These are phyloP conservation scores for Anarrhichthys ocellatus DNA, from an alignment of 2,113 vertebrate genomes.

Conservation along the genomic window DNA sequence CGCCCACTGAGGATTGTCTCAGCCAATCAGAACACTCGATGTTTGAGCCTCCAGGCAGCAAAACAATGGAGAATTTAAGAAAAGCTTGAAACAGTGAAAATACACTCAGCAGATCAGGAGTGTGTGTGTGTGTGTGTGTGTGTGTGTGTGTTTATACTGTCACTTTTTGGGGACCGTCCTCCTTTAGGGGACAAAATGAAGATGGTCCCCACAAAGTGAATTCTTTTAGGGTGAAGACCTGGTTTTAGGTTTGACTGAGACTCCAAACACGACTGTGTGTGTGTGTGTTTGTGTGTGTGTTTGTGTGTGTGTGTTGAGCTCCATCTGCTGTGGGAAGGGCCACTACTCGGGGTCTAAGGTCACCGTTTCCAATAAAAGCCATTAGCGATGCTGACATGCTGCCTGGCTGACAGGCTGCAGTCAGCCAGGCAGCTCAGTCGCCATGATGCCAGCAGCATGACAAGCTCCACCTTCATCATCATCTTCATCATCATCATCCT, in stretches of 20 bases:
- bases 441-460: not conserved
- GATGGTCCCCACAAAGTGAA: no score
- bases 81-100: not conserved
- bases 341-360: constrained; percentile 32
- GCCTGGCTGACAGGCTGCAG: not conserved
- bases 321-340: constrained; percentile 42
- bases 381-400: constrained; percentile 3
- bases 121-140: not conserved
- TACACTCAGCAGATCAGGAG: not conserved
- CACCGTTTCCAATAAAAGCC: constrained; percentile 28
- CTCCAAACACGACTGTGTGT: not conserved
- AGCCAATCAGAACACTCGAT: not conserved
- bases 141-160: not conserved
- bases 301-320: constrained; percentile 2
- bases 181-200: no score
- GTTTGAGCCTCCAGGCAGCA: not conserved
- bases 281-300: constrained; percentile 6
- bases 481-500: not conserved
- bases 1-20: not conserved
- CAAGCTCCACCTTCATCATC: not conserved
- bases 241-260: no score
- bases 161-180: no score
- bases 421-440: not conserved
- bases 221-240: no score
- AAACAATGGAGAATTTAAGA: not conserved